Percentiles rank a stretch among this genome's conserved stretches.
Evolutionary conservation across 2,113 vertebrate genomes (phyloP).

Genomic region (Sterna hirundo): DNA sequence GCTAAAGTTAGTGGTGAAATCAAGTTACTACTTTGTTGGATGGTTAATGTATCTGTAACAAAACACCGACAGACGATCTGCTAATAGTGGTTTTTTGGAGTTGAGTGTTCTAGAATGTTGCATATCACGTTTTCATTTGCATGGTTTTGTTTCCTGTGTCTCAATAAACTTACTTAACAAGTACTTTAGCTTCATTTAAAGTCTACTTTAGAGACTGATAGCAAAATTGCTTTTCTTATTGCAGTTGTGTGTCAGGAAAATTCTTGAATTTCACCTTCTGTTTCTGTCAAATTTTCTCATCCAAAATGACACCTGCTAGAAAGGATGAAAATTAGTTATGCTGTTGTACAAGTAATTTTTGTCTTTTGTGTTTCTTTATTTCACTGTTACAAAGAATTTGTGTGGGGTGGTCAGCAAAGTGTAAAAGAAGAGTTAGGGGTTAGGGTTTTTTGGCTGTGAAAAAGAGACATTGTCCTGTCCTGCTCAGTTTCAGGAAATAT

Average conservation of each 20-base stretch:
- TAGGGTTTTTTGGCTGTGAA: not conserved
- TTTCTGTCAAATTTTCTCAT: not conserved
- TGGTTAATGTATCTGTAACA: not conserved
- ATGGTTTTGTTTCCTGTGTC: not conserved
- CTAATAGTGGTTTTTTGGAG: not conserved
- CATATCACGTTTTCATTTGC: not conserved
- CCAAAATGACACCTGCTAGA: not conserved
- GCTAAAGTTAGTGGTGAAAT: not conserved
- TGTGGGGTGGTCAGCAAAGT: not conserved
- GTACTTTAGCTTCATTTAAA: not conserved
- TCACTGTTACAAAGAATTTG: not conserved
- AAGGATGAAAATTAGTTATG: not conserved
- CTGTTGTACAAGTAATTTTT: not conserved
- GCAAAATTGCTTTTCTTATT: not conserved
- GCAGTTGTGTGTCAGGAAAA: not conserved
- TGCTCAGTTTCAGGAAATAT: not conserved
- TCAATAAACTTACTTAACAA: not conserved
- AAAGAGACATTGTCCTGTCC: not conserved
- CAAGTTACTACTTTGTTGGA: rapidly evolving
- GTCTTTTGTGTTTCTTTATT: not conserved
- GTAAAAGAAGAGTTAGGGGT: not conserved
- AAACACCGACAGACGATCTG: not conserved
- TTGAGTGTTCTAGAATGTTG: not conserved
- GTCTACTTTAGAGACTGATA: not conserved
- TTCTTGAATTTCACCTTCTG: not conserved